Evolutionary conservation across 2,888 invertebrate species (phyloP), one percentile per base, ranked within the genome.

Genomic region (Adelphocoris suturalis): DNA sequence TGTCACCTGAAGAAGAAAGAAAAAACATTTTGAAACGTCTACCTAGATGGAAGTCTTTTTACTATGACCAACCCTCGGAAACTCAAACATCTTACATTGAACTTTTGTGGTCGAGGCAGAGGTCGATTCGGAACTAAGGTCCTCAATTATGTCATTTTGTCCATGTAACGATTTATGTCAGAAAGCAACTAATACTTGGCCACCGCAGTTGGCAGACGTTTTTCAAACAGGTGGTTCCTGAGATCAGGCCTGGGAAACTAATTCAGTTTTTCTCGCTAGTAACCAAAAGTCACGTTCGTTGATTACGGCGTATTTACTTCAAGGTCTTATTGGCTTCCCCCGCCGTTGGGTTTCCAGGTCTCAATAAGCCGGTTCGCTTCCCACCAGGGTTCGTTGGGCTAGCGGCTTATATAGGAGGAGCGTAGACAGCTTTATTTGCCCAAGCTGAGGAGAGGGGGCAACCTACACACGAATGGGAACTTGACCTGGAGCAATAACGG

Each of bases 401-500:
- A 68, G 68, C 27, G 23, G 68, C 68, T 68, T 68, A 68, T 68
- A 68, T 68, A 68, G 68, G 23, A 23, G 68, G 19, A 23, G 23
- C 4, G 19, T 9, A 27, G 23, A 27, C 68, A 27, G 68, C 19
- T 68, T 68, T 68, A 68, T 68, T 68, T 68, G 68, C 68, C 68
- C 68, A 23, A 23, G 68, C 68, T 68, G 23, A 12, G 19, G 37
- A 37, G 37, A 7, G 37, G 52, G 11, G 52, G 52, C 19, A n/a
- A 27, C 68, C 27, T 11, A 27, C 19, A 27, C 68, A 68, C 68
- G 68, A 23, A 23, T 68, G 23, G 68, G 23, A 68, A 68, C 68
- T 68, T 68, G 68, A 68, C 68, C 68, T 68, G 68, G 68, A 68
- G 68, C 68, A 68, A 68, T 68, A 68, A 68, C 68, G 68, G 68